Evolutionary conservation across 2,797 vertebrate species (phyloP).

Genomic region (Poecilia picta): DNA sequence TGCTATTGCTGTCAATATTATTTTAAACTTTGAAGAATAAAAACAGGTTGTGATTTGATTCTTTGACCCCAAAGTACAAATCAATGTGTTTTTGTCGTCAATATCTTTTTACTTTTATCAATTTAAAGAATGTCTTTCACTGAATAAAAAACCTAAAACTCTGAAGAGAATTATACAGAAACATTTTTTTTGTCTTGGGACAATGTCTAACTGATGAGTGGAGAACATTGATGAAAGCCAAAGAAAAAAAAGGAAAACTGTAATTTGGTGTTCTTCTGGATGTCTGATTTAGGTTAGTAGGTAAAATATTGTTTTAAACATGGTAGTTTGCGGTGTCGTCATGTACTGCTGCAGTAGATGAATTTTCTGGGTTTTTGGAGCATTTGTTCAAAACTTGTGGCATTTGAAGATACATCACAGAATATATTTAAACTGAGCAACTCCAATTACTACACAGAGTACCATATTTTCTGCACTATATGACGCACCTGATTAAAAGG

Average conservation of each 20-base stretch:
- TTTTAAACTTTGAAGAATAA: no score
- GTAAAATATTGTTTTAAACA: background rate
- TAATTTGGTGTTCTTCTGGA: background rate
- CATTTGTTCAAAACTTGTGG: background rate
- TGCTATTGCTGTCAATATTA: no score
- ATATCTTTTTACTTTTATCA: background rate
- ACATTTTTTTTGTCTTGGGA: background rate
- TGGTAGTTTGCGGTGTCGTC: background rate
- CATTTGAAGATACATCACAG: background rate
- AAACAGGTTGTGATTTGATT: no score
- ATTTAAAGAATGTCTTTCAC: background rate
- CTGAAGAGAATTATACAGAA: background rate
- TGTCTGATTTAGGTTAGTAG: constrained; percentile 1
- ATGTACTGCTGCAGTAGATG: background rate
- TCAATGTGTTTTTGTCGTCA: background rate
- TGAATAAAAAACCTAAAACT: background rate
- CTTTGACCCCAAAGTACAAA: background rate
- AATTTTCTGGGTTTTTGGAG: background rate
- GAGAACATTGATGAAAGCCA: background rate
- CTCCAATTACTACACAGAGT: background rate
- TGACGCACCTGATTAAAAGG: no score
- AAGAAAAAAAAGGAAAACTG: background rate
- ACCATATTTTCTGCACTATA: no score
- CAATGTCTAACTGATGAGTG: background rate
- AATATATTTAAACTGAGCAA: background rate